Conservation (phyloP, 2,888 invertebrate genomes). For the Andrena hattorfiana region DNA sequence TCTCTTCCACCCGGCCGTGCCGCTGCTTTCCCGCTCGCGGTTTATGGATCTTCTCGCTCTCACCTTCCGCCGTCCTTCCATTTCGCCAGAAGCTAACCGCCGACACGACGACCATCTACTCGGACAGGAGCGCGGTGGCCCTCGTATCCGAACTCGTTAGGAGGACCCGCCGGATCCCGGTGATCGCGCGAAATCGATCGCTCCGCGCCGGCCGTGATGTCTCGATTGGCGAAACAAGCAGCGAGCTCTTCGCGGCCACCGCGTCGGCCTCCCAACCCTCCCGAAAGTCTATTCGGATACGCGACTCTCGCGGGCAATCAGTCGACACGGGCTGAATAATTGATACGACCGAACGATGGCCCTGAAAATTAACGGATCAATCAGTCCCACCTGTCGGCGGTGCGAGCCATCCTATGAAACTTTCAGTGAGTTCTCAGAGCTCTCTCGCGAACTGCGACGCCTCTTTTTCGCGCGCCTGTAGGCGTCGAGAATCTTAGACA, state of each 20-base stretch:
- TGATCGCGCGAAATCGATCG: constrained; percentile 51
- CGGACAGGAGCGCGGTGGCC: constrained; percentile 66
- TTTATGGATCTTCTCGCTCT: constrained; percentile 48
- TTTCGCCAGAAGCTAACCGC: constrained; percentile 62
- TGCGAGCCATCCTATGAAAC: background rate
- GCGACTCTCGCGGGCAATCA: constrained; percentile 1
- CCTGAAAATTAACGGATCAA: constrained; percentile 2
- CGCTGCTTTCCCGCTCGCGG: constrained; percentile 18
- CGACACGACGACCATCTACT: constrained; percentile 52
- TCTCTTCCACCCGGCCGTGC: constrained; percentile 6
- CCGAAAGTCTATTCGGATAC: background rate
- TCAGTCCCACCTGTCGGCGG: background rate
- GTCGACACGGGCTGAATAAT: constrained; percentile 23
- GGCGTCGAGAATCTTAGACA: no score
- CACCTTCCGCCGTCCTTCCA: constrained; percentile 59
- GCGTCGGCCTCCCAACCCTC: background rate
- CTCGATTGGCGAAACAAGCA: constrained; percentile 7
- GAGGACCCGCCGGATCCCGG: constrained; percentile 20
- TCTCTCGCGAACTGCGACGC: no score
- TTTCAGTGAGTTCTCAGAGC: background rate
- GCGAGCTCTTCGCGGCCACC: background rate
- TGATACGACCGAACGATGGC: background rate
- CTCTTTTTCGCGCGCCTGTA: no score
- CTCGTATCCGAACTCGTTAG: constrained; percentile 62
- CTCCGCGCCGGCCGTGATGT: constrained; percentile 12